Conservation (phyloP, 2,888 invertebrate genomes). For the Alloscopus bannaensis region DNA sequence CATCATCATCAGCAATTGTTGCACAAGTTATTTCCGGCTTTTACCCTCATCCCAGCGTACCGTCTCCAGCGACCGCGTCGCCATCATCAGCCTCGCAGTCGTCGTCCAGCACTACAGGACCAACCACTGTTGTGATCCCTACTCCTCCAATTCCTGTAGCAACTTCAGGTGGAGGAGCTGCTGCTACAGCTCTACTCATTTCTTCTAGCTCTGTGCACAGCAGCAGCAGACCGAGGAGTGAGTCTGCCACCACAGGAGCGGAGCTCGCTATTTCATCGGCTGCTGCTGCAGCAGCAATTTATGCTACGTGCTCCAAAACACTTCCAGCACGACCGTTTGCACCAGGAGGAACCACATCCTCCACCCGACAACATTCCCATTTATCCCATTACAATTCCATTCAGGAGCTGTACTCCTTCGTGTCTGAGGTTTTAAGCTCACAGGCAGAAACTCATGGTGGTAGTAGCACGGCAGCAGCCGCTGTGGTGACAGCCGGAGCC, state of each 20-base stretch:
- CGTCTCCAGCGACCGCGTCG: slow-evolving; percentile 53
- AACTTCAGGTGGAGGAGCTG: slow-evolving; percentile 41
- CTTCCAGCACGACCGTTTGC: slow-evolving; percentile 40
- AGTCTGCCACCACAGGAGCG: not conserved
- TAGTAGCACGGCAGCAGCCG: slow-evolving; percentile 29
- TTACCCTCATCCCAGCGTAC: slow-evolving; percentile 49
- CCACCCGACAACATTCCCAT: slow-evolving; percentile 46
- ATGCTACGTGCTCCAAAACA: slow-evolving; percentile 57
- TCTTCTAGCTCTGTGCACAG: slow-evolving; percentile 31
- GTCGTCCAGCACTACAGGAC: slow-evolving; percentile 46
- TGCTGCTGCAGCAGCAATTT: slow-evolving; percentile 46
- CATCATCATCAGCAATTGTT: slow-evolving; percentile 54
- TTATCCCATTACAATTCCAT: slow-evolving; percentile 73
- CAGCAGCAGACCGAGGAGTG: slow-evolving; percentile 5
- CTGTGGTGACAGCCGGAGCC: slow-evolving; percentile 40
- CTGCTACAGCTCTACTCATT: slow-evolving; percentile 25
- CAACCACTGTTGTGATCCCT: slow-evolving; percentile 55
- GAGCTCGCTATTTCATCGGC: slow-evolving; percentile 31
- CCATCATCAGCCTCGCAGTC: slow-evolving; percentile 59
- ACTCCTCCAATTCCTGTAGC: slow-evolving; percentile 45
- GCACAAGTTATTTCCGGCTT: slow-evolving; percentile 61
- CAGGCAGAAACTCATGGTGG: slow-evolving; percentile 66
- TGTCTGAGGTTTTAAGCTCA: slow-evolving; percentile 72
- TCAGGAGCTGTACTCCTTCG: slow-evolving; percentile 73
- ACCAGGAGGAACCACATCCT: slow-evolving; percentile 27